These are phyloP conservation scores for Pseudopodoces humilis DNA, from an alignment of 2,113 vertebrate species.

Conservation along the genomic window DNA sequence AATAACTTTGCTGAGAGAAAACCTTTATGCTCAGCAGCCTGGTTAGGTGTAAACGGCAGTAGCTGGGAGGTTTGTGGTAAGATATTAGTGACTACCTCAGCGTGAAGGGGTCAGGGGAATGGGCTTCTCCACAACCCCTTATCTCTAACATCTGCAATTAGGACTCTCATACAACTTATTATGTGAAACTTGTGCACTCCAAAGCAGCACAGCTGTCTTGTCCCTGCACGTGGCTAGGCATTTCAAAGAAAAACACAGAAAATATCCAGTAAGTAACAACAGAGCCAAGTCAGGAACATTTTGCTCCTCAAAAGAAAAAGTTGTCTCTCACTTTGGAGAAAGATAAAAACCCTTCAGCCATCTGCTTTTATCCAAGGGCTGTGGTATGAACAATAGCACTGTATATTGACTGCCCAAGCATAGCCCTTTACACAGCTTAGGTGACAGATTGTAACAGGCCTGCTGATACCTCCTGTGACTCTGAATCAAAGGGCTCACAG, in stretches of 20 bases:
- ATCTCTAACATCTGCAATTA: neutral
- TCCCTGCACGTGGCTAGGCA: neutral
- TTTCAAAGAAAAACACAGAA: neutral
- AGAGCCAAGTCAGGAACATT: neutral
- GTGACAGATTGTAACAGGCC: neutral
- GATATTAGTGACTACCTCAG: neutral
- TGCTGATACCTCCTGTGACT: neutral
- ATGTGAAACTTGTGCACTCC: neutral
- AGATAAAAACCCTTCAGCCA: neutral
- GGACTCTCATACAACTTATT: neutral
- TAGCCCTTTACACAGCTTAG: neutral
- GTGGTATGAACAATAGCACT: neutral
- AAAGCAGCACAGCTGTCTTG: neutral
- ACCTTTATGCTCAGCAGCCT: neutral
- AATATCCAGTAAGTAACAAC: neutral
- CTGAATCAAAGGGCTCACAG: neutral
- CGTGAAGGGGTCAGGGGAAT: accelerated
- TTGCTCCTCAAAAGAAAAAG: neutral
- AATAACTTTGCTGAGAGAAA: neutral
- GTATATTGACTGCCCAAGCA: neutral
- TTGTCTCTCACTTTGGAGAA: neutral
- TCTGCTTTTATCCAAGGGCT: neutral
- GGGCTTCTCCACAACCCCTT: neutral
- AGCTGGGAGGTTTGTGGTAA: neutral
- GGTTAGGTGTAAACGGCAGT: neutral